These are phyloP conservation scores for Cichlasoma orientale DNA, from an alignment of 2,797 vertebrate genomes.

Conservation along the genomic window DNA sequence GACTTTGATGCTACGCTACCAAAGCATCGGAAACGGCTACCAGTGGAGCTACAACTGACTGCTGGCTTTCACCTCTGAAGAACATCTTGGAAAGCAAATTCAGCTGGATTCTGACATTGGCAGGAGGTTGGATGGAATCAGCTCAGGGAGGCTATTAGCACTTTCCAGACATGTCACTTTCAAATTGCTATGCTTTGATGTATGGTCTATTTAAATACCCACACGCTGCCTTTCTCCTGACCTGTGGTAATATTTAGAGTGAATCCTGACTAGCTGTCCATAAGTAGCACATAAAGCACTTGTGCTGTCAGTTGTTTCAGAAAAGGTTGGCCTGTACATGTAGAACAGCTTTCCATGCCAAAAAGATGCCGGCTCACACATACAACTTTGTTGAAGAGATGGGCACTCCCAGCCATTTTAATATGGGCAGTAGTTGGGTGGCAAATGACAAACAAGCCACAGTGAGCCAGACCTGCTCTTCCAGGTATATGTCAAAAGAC, in stretches of 20 bases:
- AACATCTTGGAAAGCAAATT: conserved; percentile 79
- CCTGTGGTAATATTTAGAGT: conserved; percentile 67
- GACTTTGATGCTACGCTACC: conserved; percentile 82
- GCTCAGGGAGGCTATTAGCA: conserved; percentile 68
- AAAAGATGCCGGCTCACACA: conserved; percentile 32
- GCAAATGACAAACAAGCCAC: conserved; percentile 36
- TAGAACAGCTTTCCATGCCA: conserved; percentile 56
- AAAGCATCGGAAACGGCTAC: conserved; percentile 79
- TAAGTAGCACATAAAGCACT: conserved; percentile 34
- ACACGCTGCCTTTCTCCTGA: conserved; percentile 51
- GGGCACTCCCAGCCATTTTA: conserved; percentile 49
- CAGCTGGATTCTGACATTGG: conserved; percentile 79
- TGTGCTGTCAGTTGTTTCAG: conserved; percentile 42
- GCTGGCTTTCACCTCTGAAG: conserved; percentile 78
- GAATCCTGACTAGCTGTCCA: conserved; percentile 51
- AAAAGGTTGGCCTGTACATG: conserved; percentile 42
- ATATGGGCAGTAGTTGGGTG: conserved; percentile 55
- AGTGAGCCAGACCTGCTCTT: conserved; percentile 59
- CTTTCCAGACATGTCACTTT: conserved; percentile 70
- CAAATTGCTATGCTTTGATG: conserved; percentile 70
- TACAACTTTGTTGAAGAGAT: conserved; percentile 29
- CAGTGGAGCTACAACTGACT: conserved; percentile 71
- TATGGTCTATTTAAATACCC: conserved; percentile 62
- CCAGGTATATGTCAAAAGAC: conserved; percentile 67
- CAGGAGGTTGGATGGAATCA: conserved; percentile 71